phyloP scores from a whole-genome alignment of 2,797 vertebrate species.

The Pangasius larnaudii region DNA sequence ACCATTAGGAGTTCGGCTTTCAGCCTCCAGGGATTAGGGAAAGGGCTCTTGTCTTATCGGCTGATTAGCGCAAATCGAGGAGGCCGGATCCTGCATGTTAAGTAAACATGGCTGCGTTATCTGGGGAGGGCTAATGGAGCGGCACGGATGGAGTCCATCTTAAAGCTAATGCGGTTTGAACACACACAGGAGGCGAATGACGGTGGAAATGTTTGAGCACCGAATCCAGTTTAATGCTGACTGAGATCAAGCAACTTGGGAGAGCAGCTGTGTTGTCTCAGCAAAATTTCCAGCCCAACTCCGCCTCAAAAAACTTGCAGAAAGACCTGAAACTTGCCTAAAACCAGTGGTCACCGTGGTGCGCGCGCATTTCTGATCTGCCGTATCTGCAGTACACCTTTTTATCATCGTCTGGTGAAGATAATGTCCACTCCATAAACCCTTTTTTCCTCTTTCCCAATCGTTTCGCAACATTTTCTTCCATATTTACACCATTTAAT shows the following conservation, averaged over 20 bases:
- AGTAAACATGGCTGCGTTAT: slow-evolving; percentile 76
- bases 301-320: background rate
- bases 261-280: slow-evolving; percentile 12
- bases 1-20: slow-evolving; percentile 82
- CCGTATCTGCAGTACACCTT: background rate
- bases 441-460: fast-evolving
- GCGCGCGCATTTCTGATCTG: background rate
- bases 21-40: slow-evolving; percentile 73
- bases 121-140: slow-evolving; percentile 73
- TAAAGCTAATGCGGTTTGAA: slow-evolving; percentile 64
- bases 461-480: background rate
- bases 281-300: slow-evolving; percentile 3
- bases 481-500: background rate
- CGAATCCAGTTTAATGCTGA: background rate
- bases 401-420: background rate
- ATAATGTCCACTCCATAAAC: background rate
- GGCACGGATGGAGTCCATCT: slow-evolving; percentile 67
- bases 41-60: slow-evolving; percentile 79
- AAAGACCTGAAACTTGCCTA: background rate
- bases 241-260: background rate
- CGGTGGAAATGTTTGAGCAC: slow-evolving; percentile 12
- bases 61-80: slow-evolving; percentile 81
- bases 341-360: background rate
- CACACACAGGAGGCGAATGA: slow-evolving; percentile 37
- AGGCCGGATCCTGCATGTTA: slow-evolving; percentile 79